These are phyloP conservation scores for Bombycilla garrulus DNA, from an alignment of 2,113 vertebrate species.

Conservation along the genomic window DNA sequence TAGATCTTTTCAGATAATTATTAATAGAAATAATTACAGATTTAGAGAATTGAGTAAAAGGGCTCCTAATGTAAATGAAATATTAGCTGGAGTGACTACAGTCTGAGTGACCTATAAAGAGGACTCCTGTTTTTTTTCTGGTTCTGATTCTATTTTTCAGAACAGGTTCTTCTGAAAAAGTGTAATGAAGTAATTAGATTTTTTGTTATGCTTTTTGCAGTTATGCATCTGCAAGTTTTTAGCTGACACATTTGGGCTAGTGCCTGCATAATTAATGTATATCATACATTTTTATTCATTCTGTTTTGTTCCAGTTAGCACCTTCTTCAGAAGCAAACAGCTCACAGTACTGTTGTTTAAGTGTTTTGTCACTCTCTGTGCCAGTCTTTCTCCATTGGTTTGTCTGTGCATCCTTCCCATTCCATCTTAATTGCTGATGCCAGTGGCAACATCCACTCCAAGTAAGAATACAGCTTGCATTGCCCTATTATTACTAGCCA, in stretches of 20 bases:
- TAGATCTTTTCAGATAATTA: background rate
- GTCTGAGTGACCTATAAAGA: background rate
- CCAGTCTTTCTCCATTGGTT: conserved; percentile 30
- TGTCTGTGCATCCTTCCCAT: conserved; percentile 20
- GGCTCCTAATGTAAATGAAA: background rate
- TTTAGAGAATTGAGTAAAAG: background rate
- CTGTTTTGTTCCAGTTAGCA: background rate
- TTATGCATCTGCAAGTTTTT: background rate
- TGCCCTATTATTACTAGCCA: conserved; percentile 47
- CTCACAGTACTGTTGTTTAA: background rate
- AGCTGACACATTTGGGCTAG: background rate
- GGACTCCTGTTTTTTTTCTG: background rate
- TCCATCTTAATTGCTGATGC: conserved; percentile 50
- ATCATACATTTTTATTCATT: background rate
- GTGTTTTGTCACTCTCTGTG: conserved; percentile 1
- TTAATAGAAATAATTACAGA: background rate
- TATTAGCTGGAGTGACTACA: background rate
- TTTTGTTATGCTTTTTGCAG: background rate
- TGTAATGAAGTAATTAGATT: background rate
- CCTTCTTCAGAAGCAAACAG: background rate
- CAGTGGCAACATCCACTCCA: background rate
- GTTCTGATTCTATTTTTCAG: background rate
- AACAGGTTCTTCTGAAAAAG: background rate
- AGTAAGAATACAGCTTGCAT: conserved; percentile 38
- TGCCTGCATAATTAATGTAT: background rate